Evolutionary conservation across 2,888 invertebrate genomes (phyloP).

Genomic region (Crioceris asparagi): DNA sequence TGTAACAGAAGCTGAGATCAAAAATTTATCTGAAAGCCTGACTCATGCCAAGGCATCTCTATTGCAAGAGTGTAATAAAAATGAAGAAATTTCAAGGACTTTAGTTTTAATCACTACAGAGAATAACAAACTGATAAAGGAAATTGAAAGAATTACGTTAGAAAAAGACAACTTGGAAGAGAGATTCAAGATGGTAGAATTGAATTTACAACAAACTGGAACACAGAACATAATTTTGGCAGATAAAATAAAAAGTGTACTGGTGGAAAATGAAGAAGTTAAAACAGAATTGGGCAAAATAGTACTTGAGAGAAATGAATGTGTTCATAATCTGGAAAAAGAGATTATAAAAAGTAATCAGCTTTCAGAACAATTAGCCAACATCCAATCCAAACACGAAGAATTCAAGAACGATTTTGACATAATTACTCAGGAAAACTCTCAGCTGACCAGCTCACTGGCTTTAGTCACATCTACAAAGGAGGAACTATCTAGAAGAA

Average conservation of each 20-base stretch:
- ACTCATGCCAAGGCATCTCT: too few relatives aligned
- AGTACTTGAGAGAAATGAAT: not conserved
- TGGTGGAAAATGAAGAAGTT: constrained; percentile 1
- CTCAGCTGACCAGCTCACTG: too few relatives aligned
- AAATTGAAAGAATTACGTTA: constrained; percentile 5
- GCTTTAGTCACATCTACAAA: too few relatives aligned
- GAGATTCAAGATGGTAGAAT: not conserved
- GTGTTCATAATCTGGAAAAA: not conserved
- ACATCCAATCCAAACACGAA: not conserved
- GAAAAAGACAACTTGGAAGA: not conserved
- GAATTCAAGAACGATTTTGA: constrained; percentile 3
- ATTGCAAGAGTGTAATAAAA: too few relatives aligned
- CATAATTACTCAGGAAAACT: not conserved
- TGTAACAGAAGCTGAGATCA: too few relatives aligned
- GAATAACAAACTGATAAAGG: constrained; percentile 1
- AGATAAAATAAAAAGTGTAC: constrained; percentile 1
- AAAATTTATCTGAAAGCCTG: too few relatives aligned
- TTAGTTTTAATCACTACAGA: not conserved
- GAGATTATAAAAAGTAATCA: constrained; percentile 2
- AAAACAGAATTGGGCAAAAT: not conserved
- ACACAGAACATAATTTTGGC: too few relatives aligned
- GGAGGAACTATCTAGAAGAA: too few relatives aligned
- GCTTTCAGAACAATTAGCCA: constrained; percentile 4
- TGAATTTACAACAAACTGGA: not conserved
- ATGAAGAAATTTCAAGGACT: too few relatives aligned